A percentile compares a stretch with the other conserved stretches of the same genome.
These are phyloP conservation scores for Drosophila sucinea DNA, from an alignment of 1,140 invertebrate genomes.

Conservation along the genomic window DNA sequence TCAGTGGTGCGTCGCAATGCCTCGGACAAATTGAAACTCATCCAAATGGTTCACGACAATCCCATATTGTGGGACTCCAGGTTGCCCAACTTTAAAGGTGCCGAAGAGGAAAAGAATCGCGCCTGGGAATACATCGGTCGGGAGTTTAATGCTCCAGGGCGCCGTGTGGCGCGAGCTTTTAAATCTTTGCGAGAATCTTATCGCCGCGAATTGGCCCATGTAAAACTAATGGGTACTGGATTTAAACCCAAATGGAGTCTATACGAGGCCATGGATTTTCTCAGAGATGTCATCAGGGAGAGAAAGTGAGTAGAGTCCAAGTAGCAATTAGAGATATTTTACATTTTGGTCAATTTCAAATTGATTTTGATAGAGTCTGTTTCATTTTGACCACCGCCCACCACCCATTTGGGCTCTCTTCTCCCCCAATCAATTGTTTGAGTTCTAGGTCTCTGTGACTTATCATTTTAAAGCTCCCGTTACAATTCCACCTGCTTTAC, in stretches of 20 bases:
- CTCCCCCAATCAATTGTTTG: background rate
- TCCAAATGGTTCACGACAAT: slow-evolving; percentile 82
- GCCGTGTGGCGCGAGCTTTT: slow-evolving; percentile 76
- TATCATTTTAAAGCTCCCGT: slow-evolving; percentile 5
- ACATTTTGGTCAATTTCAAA: too few species aligned
- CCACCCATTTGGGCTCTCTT: background rate
- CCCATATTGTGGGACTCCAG: slow-evolving; percentile 80
- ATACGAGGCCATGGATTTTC: slow-evolving; percentile 78
- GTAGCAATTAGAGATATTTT: too few species aligned
- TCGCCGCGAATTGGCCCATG: slow-evolving; percentile 76
- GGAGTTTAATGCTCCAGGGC: slow-evolving; percentile 79
- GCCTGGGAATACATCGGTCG: slow-evolving; percentile 78
- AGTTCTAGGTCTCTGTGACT: background rate
- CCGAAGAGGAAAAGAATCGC: slow-evolving; percentile 81
- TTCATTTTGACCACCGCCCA: background rate
- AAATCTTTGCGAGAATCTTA: slow-evolving; percentile 81
- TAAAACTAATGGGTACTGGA: slow-evolving; percentile 77
- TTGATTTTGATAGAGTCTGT: background rate
- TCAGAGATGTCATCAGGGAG: slow-evolving; percentile 75
- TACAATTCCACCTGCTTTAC: slow-evolving; percentile 2
- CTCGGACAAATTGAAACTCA: slow-evolving; percentile 78
- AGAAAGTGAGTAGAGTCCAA: slow-evolving; percentile 70
- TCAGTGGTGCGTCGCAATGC: slow-evolving; percentile 79
- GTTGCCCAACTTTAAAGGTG: slow-evolving; percentile 82
- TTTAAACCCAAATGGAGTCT: slow-evolving; percentile 81